A percentile compares a stretch with the other conserved stretches of the same genome.
These are phyloP conservation scores for Gobiocypris rarus DNA, from an alignment of 2,113 vertebrate species.

Conservation along the genomic window DNA sequence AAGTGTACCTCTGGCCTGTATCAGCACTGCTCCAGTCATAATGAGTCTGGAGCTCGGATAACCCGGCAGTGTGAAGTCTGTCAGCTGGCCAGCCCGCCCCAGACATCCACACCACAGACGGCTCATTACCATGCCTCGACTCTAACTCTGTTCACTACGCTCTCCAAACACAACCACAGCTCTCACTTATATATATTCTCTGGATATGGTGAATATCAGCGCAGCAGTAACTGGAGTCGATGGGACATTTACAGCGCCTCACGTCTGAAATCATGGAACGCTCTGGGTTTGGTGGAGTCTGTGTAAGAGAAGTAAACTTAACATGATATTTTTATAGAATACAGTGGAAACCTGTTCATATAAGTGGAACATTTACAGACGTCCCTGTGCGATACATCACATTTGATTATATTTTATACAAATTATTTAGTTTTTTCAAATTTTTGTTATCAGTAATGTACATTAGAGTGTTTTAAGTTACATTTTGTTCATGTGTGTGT, in stretches of 20 bases:
- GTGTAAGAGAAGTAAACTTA: background rate
- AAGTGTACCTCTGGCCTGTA: background rate
- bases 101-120: conserved; percentile 50
- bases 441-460: no score
- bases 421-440: background rate
- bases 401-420: background rate
- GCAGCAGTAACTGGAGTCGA: background rate
- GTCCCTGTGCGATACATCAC: no score
- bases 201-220: background rate
- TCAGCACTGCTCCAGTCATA: conserved; percentile 29
- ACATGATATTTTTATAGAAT: background rate
- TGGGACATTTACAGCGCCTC: no score
- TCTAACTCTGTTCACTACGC: conserved; percentile 43
- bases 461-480: no score
- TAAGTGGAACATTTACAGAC: no score
- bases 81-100: background rate
- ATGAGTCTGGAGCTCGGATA: conserved; percentile 6
- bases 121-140: conserved; percentile 30
- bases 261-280: no score
- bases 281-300: no score
- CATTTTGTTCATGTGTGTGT: no score
- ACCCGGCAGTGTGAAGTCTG: conserved; percentile 14
- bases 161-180: conserved; percentile 23
- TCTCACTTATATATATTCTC: background rate
- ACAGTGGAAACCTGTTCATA: no score